A percentile compares a stretch with the other conserved stretches of the same genome.
phyloP scores from a whole-genome alignment of 1,140 invertebrate genomes.

The Papilio glaucus region DNA sequence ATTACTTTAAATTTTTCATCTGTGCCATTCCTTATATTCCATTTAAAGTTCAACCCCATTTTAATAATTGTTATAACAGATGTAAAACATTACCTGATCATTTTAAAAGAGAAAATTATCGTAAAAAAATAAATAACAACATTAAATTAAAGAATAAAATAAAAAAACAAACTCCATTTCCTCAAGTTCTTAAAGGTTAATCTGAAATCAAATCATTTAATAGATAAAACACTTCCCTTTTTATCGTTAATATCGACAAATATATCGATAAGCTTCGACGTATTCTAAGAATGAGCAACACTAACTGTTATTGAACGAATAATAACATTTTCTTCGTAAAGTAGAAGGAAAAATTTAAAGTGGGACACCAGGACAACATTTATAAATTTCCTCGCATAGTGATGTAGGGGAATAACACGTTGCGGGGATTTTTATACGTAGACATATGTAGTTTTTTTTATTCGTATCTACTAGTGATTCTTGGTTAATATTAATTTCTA shows the following conservation, averaged over 20 bases:
- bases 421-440: background rate
- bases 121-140: too few species aligned
- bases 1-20: too few species aligned
- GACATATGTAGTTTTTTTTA: background rate
- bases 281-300: conserved; percentile 2
- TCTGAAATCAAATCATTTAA: background rate
- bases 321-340: conserved; percentile 16
- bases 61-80: too few species aligned
- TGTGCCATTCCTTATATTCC: too few species aligned
- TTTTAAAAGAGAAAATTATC: too few species aligned
- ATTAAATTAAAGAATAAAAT: too few species aligned
- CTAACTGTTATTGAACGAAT: conserved; percentile 3
- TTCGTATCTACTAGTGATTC: background rate
- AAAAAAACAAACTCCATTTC: background rate
- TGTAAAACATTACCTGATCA: too few species aligned
- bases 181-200: background rate
- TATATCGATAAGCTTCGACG: background rate
- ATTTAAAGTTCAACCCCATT: too few species aligned
- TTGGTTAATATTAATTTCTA: too few species aligned
- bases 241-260: background rate
- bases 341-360: background rate
- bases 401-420: background rate
- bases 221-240: conserved; percentile 14
- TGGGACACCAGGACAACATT: background rate
- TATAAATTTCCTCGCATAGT: background rate